Conservation (phyloP, 1,140 invertebrate species). For the Sinonovacula constricta region DNA sequence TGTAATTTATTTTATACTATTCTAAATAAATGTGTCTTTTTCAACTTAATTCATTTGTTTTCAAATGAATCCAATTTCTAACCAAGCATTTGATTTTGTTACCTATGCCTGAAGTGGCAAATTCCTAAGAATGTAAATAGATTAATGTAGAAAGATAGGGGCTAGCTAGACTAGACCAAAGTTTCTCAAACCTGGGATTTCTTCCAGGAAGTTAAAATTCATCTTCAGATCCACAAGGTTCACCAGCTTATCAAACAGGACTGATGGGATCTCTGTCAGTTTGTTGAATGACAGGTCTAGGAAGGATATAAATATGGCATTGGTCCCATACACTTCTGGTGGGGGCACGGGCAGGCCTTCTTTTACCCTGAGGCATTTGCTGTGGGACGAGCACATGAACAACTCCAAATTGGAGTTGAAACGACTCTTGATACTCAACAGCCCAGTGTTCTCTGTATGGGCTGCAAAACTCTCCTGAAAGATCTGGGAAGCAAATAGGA, state of each 20-base stretch:
- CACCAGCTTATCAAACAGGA: slow-evolving; percentile 58
- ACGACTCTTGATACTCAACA: neutral
- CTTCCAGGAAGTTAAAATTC: slow-evolving; percentile 56
- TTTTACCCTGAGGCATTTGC: slow-evolving; percentile 53
- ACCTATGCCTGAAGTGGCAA: neutral
- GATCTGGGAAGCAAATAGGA: neutral
- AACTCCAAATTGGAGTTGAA: slow-evolving; percentile 34
- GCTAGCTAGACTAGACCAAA: neutral
- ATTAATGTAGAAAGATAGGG: neutral
- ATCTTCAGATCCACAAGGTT: slow-evolving; percentile 60
- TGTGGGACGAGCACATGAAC: slow-evolving; percentile 62
- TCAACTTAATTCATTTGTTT: neutral
- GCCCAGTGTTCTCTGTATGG: slow-evolving; percentile 19
- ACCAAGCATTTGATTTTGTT: neutral
- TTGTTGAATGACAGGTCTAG: slow-evolving; percentile 56
- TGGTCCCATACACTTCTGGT: slow-evolving; percentile 17
- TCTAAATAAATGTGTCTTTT: neutral
- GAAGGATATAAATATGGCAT: slow-evolving; percentile 61
- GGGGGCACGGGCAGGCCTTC: slow-evolving; percentile 38
- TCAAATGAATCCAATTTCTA: neutral
- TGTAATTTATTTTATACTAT: neutral
- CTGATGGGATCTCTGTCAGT: slow-evolving; percentile 55
- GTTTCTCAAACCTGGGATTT: slow-evolving; percentile 59
- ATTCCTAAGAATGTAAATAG: neutral
- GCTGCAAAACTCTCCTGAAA: too few relatives aligned